Conservation (phyloP, 2,797 vertebrate genomes). For the Emys orbicularis region DNA sequence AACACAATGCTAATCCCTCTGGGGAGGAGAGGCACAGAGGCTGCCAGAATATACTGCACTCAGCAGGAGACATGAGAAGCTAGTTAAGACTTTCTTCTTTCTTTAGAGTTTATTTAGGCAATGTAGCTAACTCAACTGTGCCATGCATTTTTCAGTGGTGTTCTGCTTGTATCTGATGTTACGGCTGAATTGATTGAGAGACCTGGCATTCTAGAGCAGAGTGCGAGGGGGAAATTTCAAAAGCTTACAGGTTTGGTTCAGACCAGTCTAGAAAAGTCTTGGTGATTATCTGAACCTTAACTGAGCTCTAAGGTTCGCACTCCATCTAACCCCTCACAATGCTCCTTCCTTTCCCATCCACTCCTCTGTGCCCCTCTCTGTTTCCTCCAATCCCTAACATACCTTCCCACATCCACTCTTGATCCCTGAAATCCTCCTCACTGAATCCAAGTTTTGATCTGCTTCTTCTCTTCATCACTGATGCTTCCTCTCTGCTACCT, state of each 20-base stretch:
- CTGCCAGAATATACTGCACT: slow-evolving; percentile 27
- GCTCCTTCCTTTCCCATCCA: not conserved
- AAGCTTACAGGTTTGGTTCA: not conserved
- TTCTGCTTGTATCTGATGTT: not conserved
- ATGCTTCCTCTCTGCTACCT: not conserved
- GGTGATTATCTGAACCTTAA: not conserved
- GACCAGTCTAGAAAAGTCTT: not conserved
- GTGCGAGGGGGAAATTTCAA: not conserved
- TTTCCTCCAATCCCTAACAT: not conserved
- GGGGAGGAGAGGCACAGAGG: not conserved
- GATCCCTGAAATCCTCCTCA: not conserved
- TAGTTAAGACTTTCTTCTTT: not conserved
- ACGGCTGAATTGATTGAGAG: not conserved
- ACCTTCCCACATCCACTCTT: not conserved
- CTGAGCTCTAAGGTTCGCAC: not conserved
- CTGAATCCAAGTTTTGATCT: not conserved
- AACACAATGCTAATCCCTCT: slow-evolving; percentile 42
- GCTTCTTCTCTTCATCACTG: not conserved
- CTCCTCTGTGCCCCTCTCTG: not conserved
- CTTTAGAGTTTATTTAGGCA: slow-evolving; percentile 59
- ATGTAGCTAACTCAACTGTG: not conserved
- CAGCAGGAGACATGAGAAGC: not conserved
- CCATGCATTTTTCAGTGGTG: not conserved
- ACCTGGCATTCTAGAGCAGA: not conserved
- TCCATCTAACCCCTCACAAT: not conserved